Evolutionary conservation across 2,888 invertebrate species (phyloP).

Genomic region (Cheilosia variabilis): DNA sequence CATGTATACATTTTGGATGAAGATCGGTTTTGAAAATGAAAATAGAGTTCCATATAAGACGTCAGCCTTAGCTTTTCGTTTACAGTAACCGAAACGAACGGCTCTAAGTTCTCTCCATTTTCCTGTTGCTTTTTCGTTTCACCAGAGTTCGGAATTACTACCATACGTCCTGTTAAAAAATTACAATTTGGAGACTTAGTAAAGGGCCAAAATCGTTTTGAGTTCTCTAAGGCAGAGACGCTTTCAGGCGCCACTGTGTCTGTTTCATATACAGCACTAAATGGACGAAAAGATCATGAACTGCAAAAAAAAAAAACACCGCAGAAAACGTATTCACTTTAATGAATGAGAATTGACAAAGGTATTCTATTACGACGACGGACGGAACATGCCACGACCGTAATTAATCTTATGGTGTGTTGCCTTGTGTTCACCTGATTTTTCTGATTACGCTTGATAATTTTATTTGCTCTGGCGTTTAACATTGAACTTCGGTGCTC

Average conservation of each 20-base stretch:
- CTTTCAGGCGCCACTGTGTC: neutral
- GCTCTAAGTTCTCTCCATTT: no score
- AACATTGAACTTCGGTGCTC: constrained; percentile 57
- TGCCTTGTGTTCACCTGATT: constrained; percentile 21
- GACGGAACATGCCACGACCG: constrained; percentile 32
- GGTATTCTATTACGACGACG: constrained; percentile 41
- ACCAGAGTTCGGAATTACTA: no score
- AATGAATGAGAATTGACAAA: constrained; percentile 26
- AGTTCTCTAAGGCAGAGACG: no score
- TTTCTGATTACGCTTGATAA: constrained; percentile 40
- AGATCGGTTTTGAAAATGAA: no score
- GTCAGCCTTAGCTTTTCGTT: no score
- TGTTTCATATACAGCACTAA: neutral
- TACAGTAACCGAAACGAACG: no score
- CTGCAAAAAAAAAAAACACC: neutral
- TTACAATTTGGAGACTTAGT: no score
- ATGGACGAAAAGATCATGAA: neutral
- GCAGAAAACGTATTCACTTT: constrained; percentile 5
- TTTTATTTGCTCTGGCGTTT: constrained; percentile 27
- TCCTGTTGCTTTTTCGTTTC: no score
- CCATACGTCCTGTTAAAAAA: no score
- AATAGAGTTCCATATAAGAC: no score
- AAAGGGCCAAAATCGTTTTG: no score
- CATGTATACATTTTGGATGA: no score
- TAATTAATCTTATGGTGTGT: constrained; percentile 14